Conservation (phyloP, 2,888 invertebrate species). For the Drosophila leonis region DNA sequence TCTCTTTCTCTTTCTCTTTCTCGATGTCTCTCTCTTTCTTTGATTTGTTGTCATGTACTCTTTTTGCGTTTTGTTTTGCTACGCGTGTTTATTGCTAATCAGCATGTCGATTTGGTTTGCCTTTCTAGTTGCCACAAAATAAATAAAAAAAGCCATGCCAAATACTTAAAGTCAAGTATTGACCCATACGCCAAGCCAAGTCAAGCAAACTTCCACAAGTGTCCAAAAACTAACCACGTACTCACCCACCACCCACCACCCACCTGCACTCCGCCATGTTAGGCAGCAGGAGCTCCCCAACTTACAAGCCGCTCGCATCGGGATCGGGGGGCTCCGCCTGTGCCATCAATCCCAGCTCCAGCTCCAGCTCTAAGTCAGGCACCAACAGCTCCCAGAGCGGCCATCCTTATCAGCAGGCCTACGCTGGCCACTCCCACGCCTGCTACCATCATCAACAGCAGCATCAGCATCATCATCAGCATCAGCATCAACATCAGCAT, state of each 20-base stretch:
- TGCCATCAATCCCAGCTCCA: conserved; percentile 47
- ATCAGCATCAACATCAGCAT: conserved; percentile 48
- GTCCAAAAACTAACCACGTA: conserved; percentile 38
- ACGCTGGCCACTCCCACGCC: conserved; percentile 60
- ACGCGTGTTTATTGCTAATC: conserved; percentile 42
- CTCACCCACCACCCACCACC: conserved; percentile 37
- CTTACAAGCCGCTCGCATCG: conserved; percentile 72
- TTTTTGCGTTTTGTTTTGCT: conserved; percentile 68
- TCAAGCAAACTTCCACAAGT: conserved; percentile 35
- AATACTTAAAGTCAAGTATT: conserved; percentile 28
- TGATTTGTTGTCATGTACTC: neutral
- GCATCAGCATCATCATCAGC: conserved; percentile 61
- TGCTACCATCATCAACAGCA: conserved; percentile 70
- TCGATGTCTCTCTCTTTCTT: conserved; percentile 1
- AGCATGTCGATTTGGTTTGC: conserved; percentile 29
- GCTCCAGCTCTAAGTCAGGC: conserved; percentile 37
- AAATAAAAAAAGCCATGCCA: conserved; percentile 26
- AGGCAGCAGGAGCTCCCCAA: conserved; percentile 84
- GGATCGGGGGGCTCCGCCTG: conserved; percentile 84
- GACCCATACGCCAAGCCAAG: conserved; percentile 19
- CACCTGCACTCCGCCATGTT: conserved; percentile 73
- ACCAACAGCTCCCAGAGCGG: conserved; percentile 52
- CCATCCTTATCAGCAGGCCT: conserved; percentile 57
- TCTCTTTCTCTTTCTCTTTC: neutral
- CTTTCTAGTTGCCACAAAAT: conserved; percentile 43